Conservation (phyloP, 2,797 vertebrate genomes). For the Anguilla pacifica region DNA sequence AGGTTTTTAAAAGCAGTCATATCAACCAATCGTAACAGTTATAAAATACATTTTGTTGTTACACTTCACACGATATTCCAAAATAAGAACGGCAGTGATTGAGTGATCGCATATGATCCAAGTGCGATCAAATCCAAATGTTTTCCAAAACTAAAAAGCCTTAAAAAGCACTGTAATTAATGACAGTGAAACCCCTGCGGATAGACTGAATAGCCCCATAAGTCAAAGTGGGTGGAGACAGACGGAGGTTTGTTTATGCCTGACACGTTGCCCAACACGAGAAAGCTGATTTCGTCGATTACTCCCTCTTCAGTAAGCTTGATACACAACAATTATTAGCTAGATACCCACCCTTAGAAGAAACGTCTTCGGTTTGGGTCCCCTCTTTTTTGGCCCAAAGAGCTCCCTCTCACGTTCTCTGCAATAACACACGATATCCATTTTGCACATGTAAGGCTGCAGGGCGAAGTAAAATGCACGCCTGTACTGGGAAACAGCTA, state of each 20-base stretch:
- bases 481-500: not conserved
- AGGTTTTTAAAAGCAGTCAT: not conserved
- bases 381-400: constrained; percentile 86
- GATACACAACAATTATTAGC: not conserved
- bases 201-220: not conserved
- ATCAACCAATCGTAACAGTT: not conserved
- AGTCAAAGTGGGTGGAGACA: constrained; percentile 32
- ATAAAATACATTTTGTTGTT: not conserved
- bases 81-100: not conserved
- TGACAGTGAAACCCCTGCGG: not conserved
- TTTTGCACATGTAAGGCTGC: not conserved
- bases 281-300: not conserved
- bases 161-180: not conserved
- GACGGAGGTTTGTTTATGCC: constrained; percentile 32
- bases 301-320: not conserved
- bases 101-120: not conserved
- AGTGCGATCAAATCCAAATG: not conserved
- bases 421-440: constrained; percentile 23
- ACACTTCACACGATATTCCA: not conserved
- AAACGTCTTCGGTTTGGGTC: constrained; percentile 88
- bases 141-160: not conserved
- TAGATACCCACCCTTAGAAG: constrained; percentile 76
- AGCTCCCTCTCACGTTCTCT: constrained; percentile 86
- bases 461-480: constrained; percentile 15
- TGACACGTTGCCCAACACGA: constrained; percentile 21